Base-by-base conservation (phyloP, 2,113 vertebrate genomes). In the Phalacrocorax carbo region DNA sequence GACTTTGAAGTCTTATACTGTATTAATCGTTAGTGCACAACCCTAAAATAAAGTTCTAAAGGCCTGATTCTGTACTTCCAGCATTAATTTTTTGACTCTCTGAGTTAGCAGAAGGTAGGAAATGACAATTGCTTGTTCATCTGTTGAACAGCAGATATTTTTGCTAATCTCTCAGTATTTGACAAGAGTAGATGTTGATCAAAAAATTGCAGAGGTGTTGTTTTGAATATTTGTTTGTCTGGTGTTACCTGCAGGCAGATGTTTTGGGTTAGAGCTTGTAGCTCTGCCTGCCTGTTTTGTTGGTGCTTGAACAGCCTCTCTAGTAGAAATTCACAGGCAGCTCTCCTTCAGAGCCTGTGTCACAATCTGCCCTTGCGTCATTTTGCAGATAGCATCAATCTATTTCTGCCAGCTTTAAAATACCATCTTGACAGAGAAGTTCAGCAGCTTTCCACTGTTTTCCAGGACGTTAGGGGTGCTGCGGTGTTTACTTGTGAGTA, bases 351-450 rank as follows among this genome's bases (percentile, higher is more conserved):
- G 82, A 90, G 70, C 73, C 9, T 0, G 5, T 58, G 81, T 68
- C 81, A 10, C 60, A n/a, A 26, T 77, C 91, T 80, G 52, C 73
- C 87, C 57, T 72, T 58, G 26, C 52, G 57, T 75, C 57, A 32
- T 40, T 94, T 81, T 91, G 60, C 91, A 93, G 73, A 75, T 61
- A 94, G 52, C 68, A 82, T 93, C 80, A 49, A 32, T 80, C 54
- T 86, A 2, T 92, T 95, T 87, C 73, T 96, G 55, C 34, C 57
- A 49, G 80, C 57, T 84, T 89, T 85, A 89, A 87, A 92, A 88
- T 66, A 27, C 69, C 29, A 15, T 10, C 5, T 12, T 86, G 77
- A 73, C 69, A 94, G 75, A 81, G 80, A 71, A 61, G 23, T 58
- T 90, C 34, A 91, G 7, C 69, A 55, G 64, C 7, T 91, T 95